Percentiles rank a stretch among this genome's conserved stretches.
These are phyloP conservation scores for Drosophila fulvimacula DNA, from an alignment of 2,888 invertebrate genomes.

Conservation along the genomic window DNA sequence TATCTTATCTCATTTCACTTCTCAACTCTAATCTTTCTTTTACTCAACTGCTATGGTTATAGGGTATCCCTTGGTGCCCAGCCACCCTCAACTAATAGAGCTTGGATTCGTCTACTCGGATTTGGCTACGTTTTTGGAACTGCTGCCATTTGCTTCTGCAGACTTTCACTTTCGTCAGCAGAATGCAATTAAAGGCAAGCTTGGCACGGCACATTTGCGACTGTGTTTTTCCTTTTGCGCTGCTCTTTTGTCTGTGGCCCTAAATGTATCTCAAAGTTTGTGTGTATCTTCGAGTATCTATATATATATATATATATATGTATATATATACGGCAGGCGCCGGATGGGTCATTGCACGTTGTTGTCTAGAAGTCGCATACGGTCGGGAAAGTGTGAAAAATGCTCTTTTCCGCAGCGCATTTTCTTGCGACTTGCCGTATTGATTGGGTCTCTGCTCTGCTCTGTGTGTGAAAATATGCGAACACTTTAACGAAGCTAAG, in stretches of 20 bases:
- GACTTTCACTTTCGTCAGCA: constrained; percentile 66
- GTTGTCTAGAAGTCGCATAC: constrained; percentile 48
- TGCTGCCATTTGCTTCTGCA: constrained; percentile 16
- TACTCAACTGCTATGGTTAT: not conserved
- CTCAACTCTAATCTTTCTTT: not conserved
- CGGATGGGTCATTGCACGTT: constrained; percentile 49
- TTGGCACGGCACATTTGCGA: constrained; percentile 49
- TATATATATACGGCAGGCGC: constrained; percentile 15
- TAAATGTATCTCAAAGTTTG: constrained; percentile 42
- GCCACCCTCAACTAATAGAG: constrained; percentile 4
- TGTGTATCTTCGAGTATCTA: constrained; percentile 29
- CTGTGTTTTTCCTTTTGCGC: constrained; percentile 41
- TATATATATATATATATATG: constrained; percentile 6
- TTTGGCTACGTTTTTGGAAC: constrained; percentile 16
- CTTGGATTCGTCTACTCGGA: constrained; percentile 11
- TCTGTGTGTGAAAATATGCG: constrained; percentile 44
- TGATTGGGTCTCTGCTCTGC: constrained; percentile 27
- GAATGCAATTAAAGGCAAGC: constrained; percentile 76
- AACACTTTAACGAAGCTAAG: constrained; percentile 42
- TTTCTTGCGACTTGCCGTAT: constrained; percentile 27
- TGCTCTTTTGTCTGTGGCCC: constrained; percentile 50
- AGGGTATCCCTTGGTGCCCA: not conserved
- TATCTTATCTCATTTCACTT: not conserved
- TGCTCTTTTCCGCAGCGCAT: constrained; percentile 22
- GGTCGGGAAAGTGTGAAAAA: constrained; percentile 66